Evolutionary conservation across 2,888 invertebrate genomes (phyloP), one percentile per base, ranked within the genome.

Genomic region (Oscheius sp.): DNA sequence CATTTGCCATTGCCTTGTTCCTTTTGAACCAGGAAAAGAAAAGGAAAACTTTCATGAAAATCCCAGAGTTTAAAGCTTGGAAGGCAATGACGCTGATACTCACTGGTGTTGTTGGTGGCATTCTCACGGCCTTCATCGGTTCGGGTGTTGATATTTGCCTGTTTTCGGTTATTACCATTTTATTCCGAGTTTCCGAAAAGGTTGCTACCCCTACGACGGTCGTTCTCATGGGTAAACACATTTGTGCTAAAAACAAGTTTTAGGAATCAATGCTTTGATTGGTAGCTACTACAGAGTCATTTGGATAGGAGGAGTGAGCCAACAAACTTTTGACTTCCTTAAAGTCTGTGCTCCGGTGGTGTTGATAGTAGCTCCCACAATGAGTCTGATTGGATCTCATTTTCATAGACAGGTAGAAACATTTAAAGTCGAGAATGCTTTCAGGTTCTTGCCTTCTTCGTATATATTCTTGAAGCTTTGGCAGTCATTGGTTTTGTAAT

Each of bases 151-250:
- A 86, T 65, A 85, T 86, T 32, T 82, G 82, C 38, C 76, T 75
- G 26, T 85, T 85, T 65, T 81, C 85, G 17, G 70, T 81, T 5
- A 68, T 80, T 44, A 82, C 82, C 6, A 68, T 82, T 17, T 68
- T 82, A 44, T 82, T 82, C 70, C 74, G 78, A 24, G 79, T 82
- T 26, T 72, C 71, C 14, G 82, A 82, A 63, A 86, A 86, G 67
- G 77, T 78, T 2, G 86, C 86, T 6, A 86, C 86, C 6, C 85
- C 85, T 12, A 86, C 85, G 1, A 83, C 85, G 0, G 82, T 86
- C 26, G 78, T 85, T 14, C 71, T 84, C 8, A 86, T 84, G 84
- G 84, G 77, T 77, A 54, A 68, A 45, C 22, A 9, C n/a, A 20
- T 4, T 9, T 32, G 36, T 2, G 9, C 33, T 30, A 51, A 28